phyloP scores from a whole-genome alignment of 2,113 vertebrate species.

The Todiramphus chloris region DNA sequence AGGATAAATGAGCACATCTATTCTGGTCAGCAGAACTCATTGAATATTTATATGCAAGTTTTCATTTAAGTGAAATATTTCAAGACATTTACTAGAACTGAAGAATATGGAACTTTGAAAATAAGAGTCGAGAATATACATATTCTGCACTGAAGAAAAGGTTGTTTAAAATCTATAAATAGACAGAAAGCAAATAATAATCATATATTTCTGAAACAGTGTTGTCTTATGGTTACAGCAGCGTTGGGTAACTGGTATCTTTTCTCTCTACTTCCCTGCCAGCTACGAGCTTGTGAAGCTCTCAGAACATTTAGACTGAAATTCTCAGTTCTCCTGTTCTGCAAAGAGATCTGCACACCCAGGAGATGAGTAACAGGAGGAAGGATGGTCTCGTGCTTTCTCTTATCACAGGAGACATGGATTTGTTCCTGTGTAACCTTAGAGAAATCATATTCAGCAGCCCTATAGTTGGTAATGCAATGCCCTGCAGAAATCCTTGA shows the following conservation, averaged over 20 bases:
- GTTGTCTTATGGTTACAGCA: background rate
- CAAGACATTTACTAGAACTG: conserved; percentile 64
- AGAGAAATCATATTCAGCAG: background rate
- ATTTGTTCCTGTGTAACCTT: background rate
- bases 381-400: background rate
- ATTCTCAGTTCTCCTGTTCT: background rate
- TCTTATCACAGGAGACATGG: background rate
- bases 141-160: conserved; percentile 31
- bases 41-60: conserved; percentile 76
- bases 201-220: background rate
- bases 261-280: background rate
- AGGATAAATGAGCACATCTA: conserved; percentile 74
- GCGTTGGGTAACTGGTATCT: background rate
- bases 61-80: conserved; percentile 74
- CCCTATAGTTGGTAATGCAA: background rate
- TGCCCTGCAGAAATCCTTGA: background rate
- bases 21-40: conserved; percentile 77
- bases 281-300: background rate
- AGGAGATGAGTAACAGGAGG: background rate
- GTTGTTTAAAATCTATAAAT: conserved; percentile 19
- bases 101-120: conserved; percentile 63
- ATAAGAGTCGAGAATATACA: conserved; percentile 38
- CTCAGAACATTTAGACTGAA: background rate
- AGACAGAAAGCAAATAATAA: background rate
- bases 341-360: background rate